Conservation (phyloP, 1,140 invertebrate genomes). For the Aphelenchoides besseyi region DNA sequence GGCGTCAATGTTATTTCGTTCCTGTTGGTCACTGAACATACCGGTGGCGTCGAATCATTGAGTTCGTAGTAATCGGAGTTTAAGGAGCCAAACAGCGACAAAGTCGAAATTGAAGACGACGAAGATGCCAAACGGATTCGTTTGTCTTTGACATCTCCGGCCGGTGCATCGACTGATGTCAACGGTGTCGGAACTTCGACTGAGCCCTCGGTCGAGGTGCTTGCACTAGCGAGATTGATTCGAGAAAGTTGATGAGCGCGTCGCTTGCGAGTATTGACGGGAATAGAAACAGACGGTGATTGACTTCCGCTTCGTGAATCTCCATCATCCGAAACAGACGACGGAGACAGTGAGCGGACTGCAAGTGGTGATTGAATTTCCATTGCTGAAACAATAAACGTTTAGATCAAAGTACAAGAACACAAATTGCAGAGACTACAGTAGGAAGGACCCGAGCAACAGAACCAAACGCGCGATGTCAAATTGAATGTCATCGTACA, state of each 20-base stretch:
- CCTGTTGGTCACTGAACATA: not conserved
- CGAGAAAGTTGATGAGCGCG: constrained; percentile 1
- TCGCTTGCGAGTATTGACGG: constrained; percentile 9
- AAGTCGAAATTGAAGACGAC: not conserved
- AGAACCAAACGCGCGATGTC: too few species aligned
- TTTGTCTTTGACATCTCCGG: not conserved
- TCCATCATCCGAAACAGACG: not conserved
- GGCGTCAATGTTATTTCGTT: too few species aligned
- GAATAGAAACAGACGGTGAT: not conserved
- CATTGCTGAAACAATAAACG: not conserved
- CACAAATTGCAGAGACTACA: not conserved
- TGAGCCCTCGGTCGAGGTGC: not conserved
- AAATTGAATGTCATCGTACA: too few species aligned
- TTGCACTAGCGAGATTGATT: constrained; percentile 6
- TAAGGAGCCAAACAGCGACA: not conserved
- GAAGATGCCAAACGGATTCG: constrained; percentile 11
- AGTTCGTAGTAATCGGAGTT: not conserved
- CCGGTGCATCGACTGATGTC: not conserved
- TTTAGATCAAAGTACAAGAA: not conserved
- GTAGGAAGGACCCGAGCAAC: too few species aligned
- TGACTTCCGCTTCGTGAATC: not conserved
- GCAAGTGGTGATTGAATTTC: not conserved
- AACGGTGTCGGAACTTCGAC: not conserved
- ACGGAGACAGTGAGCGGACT: not conserved
- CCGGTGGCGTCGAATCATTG: not conserved